These are phyloP conservation scores for Brienomyrus longianalis DNA, from an alignment of 2,113 vertebrate genomes.

Conservation along the genomic window DNA sequence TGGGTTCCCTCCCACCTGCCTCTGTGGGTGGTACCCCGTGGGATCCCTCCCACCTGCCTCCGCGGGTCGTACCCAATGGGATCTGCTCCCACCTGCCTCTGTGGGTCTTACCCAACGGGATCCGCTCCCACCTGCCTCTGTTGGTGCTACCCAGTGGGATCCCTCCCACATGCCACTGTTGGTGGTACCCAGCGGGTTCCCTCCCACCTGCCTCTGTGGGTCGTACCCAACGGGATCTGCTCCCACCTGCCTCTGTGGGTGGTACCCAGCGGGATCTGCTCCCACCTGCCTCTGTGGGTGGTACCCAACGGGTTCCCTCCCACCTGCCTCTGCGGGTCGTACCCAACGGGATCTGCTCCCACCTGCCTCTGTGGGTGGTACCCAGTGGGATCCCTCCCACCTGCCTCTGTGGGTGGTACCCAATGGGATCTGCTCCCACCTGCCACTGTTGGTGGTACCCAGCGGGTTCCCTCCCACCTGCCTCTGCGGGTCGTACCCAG, in stretches of 20 bases:
- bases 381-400: background rate
- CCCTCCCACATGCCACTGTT: background rate
- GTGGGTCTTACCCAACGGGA: background rate
- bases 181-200: background rate
- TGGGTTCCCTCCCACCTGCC: background rate
- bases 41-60: background rate
- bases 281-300: background rate
- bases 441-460: background rate
- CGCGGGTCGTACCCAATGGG: background rate
- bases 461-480: background rate
- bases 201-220: background rate
- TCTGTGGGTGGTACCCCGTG: background rate
- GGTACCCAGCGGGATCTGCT: background rate
- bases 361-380: background rate
- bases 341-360: too few relatives aligned
- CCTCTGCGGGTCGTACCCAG: too few relatives aligned
- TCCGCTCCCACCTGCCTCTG: background rate
- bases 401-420: background rate
- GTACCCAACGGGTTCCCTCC: too few relatives aligned
- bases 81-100: too few relatives aligned
- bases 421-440: background rate
- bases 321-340: too few relatives aligned
- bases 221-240: too few relatives aligned
- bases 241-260: too few relatives aligned
- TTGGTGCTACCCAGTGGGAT: background rate